Evolutionary conservation across 2,888 invertebrate species (phyloP), one percentile per base, ranked within the genome.

Genomic region (Cryptosula pallasiana): DNA sequence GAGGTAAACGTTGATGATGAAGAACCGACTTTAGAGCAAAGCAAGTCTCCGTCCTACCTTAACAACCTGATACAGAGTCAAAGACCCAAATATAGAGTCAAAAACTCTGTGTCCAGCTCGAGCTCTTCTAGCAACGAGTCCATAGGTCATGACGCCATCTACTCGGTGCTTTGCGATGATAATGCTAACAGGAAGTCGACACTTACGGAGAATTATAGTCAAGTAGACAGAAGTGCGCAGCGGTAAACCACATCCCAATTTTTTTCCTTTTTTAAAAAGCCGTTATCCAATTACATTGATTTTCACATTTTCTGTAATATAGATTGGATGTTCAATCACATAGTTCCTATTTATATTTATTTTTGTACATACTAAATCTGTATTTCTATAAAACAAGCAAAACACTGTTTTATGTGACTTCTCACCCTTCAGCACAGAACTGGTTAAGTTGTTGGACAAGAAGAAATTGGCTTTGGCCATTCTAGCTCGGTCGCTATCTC

Each of bases 31-130:
- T 16, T 2, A 63, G 63, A 16, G 3, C 20, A 32, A 9, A 63
- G 2, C 13, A 63, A 63, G 32, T 63, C 63, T 29, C 63, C 63
- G n/a, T 63, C 63, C 13, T 63, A 29, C 32, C 32, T 63, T 32
- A 63, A 63, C 45, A 45, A 45, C 45, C 5, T 45, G 9, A 45
- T 45, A 45, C 45, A 45, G 45, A 45, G 20, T 13, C 45, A 45
- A 20, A 20, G 45, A 45, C 5, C 9, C 45, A 45, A 45, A 45
- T 13, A 5, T 20, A 45, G 20, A 45, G 45, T 20, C 9, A 5
- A 45, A 20, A 5, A 45, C 20, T 45, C 45, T 5, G 9, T 45
- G 45, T 45, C 45, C 9, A 45, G 45, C 45, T 5, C 45, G 45
- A 45, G 45, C 45, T 45, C 45, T 5, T 45, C 45, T 13, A 45